phyloP scores from a whole-genome alignment of 1,140 invertebrate genomes.

The Oppia nitens region DNA sequence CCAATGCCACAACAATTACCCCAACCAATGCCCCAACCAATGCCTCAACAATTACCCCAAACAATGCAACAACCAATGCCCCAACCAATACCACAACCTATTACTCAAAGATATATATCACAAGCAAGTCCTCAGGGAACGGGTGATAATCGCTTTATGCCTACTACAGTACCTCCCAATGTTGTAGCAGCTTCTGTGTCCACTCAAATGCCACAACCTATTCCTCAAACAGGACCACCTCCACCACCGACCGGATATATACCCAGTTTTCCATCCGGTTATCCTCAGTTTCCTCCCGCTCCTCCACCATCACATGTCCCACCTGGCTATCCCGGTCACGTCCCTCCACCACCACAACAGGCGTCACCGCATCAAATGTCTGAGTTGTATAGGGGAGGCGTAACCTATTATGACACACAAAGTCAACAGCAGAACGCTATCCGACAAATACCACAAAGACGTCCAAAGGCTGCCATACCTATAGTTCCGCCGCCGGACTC shows the following conservation, averaged over 20 bases:
- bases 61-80: background rate
- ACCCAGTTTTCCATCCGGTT: slow-evolving; percentile 14
- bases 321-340: background rate
- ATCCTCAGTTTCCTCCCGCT: slow-evolving; percentile 16
- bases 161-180: background rate
- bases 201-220: background rate
- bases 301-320: background rate
- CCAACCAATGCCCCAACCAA: background rate
- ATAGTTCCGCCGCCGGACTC: background rate
- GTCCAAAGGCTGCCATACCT: background rate
- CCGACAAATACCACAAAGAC: slow-evolving; percentile 26
- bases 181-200: background rate
- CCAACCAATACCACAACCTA: background rate
- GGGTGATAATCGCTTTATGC: background rate
- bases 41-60: background rate
- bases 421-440: slow-evolving; percentile 25
- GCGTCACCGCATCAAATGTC: slow-evolving; percentile 1
- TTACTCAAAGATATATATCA: background rate
- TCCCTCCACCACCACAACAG: slow-evolving; percentile 29
- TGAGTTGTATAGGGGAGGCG: slow-evolving; percentile 39
- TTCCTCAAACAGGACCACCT: background rate
- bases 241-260: slow-evolving; percentile 1
- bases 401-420: slow-evolving; percentile 38
- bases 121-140: background rate
- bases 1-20: background rate